Evolutionary conservation across 2,888 invertebrate genomes (phyloP).

Genomic region (Anticlea derivata): DNA sequence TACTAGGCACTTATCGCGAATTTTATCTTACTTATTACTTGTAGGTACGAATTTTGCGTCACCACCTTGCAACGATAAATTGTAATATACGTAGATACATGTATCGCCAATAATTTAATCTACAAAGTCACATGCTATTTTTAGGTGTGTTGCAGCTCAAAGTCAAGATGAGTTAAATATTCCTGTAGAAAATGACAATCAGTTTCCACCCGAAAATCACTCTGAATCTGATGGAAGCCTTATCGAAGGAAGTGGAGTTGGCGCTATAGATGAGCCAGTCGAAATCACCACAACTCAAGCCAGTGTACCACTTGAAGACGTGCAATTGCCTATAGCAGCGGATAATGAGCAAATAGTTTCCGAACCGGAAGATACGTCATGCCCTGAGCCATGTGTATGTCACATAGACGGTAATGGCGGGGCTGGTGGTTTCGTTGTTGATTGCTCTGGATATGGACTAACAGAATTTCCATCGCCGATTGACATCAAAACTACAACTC

Average conservation of each 20-base stretch:
- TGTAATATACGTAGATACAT: slow-evolving; percentile 29
- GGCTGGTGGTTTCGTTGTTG: slow-evolving; percentile 59
- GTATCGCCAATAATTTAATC: slow-evolving; percentile 39
- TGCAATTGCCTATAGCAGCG: slow-evolving; percentile 44
- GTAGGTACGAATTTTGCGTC: slow-evolving; percentile 66
- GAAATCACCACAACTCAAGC: slow-evolving; percentile 43
- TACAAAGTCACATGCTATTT: slow-evolving; percentile 61
- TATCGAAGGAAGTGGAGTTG: slow-evolving; percentile 63
- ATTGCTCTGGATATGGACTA: slow-evolving; percentile 77
- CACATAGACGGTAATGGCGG: slow-evolving; percentile 63
- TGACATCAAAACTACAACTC: slow-evolving; percentile 60
- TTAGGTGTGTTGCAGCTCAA: slow-evolving; percentile 52
- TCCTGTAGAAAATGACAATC: slow-evolving; percentile 69
- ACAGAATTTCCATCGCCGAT: slow-evolving; percentile 74
- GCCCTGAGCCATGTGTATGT: slow-evolving; percentile 68
- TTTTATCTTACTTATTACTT: slow-evolving; percentile 68
- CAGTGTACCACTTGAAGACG: slow-evolving; percentile 54
- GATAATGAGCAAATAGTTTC: slow-evolving; percentile 32
- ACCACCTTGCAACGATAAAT: slow-evolving; percentile 69
- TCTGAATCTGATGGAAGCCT: slow-evolving; percentile 48
- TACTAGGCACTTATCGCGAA: slow-evolving; percentile 61
- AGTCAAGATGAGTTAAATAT: slow-evolving; percentile 63
- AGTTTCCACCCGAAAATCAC: slow-evolving; percentile 67
- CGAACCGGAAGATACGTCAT: slow-evolving; percentile 42
- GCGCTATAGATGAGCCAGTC: slow-evolving; percentile 51